Evolutionary conservation across 2,888 invertebrate genomes (phyloP), one percentile per base, ranked within the genome.

Genomic region (Drosophila planitibia): DNA sequence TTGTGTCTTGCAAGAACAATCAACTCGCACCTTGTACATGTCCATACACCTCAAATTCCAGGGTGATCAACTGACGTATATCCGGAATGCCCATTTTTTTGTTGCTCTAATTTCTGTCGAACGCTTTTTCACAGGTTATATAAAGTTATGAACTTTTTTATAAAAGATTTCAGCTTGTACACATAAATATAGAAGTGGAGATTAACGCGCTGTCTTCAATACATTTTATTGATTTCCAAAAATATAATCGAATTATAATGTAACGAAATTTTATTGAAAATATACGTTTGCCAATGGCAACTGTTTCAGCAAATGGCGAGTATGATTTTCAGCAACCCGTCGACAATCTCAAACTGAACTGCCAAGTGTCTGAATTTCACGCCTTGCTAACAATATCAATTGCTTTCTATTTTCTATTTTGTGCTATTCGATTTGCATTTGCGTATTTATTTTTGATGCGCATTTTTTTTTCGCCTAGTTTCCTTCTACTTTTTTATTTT

Each of bases 21-120:
- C 47, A 39, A 44, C 14, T 77, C 76, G 47, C 94, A 97, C 98
- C 98, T 96, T 98, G 98, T 44, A 98, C 98, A 94, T 97, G 96
- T 67, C 98, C 98, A 91, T 95, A 97, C 70, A 98, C 97, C 94
- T 98, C 98, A 92, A 98, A 98, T 90, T 98, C 98, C 51, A 97
- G 97, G 47, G 97, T 97, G 52, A 96, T 95, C 81, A 97, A 94
- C 66, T 95, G 94, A 87, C 95, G 95, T 73, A 94, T 93, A 77
- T 95, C 95, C 77, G 95, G 95, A 55, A 94, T 93, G 80, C 95
- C 95, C 95, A 95, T 95, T 37, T 66, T 62, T 35, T 9, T 39
- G 4, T 35, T 41, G 25, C 44, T 19, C 9, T 49, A 6, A 14
- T n/a, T 61, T 35, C 41, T 53, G 32, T 7, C 47, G 49, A 58